phyloP scores from a whole-genome alignment of 64 coral and sea anemone species.

The Porites lutea region DNA sequence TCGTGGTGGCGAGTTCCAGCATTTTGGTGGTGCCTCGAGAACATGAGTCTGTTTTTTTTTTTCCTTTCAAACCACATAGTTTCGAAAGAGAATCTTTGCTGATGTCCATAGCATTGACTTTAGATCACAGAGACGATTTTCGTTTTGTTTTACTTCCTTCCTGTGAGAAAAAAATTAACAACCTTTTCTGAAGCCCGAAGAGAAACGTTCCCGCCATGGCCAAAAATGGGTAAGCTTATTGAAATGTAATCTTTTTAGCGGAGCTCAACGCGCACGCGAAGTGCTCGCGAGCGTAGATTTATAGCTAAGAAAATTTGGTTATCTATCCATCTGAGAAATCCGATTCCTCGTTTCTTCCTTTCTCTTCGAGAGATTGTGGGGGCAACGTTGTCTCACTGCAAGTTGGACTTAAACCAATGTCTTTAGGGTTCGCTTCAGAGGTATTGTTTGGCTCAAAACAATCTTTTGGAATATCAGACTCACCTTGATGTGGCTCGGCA shows the following conservation, averaged over 20 bases:
- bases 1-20: constrained; percentile 9
- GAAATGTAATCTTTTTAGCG: no score
- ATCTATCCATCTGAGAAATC: no score
- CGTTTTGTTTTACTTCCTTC: neutral
- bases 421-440: neutral
- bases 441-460: constrained; percentile 9
- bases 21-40: constrained; percentile 38
- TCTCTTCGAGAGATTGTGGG: no score
- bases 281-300: no score
- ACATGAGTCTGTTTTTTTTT: constrained; percentile 40
- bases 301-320: no score
- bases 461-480: constrained; percentile 11
- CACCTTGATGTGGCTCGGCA: neutral
- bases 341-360: no score
- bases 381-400: no score
- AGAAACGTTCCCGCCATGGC: no score
- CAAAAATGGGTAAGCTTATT: no score
- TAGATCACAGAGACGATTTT: neutral
- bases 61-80: constrained; percentile 1
- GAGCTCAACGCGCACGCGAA: no score
- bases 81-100: neutral
- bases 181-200: neutral
- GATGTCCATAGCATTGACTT: neutral
- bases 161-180: neutral
- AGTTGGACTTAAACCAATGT: no score